phyloP scores from a whole-genome alignment of 2,888 invertebrate genomes.

The Stratiomys singularior region DNA sequence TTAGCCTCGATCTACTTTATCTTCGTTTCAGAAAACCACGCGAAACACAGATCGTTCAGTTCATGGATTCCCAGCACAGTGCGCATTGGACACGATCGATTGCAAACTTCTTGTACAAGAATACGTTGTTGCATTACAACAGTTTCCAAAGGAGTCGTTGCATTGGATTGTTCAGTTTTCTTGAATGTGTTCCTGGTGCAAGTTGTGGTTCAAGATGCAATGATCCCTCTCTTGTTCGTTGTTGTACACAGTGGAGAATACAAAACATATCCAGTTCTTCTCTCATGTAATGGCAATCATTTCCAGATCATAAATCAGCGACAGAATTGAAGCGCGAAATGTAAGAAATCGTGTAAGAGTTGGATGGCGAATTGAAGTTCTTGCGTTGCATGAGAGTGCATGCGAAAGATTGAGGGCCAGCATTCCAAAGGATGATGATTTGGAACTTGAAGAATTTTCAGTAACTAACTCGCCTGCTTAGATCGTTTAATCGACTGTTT shows the following conservation, averaged over 20 bases:
- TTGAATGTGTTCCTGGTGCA: background rate
- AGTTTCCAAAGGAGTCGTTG: no score
- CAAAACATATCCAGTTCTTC: slow-evolving; percentile 3
- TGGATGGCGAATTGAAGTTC: no score
- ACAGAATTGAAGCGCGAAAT: background rate
- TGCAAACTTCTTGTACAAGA: slow-evolving; percentile 2
- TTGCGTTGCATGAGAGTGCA: no score
- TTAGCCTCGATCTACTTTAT: slow-evolving; percentile 19
- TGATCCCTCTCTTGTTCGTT: background rate
- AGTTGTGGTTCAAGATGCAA: background rate
- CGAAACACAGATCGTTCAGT: background rate
- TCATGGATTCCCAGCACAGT: background rate
- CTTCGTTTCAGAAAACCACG: background rate
- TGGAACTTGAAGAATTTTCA: no score
- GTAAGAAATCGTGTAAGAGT: no score
- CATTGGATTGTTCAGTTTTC: background rate
- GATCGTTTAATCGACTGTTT: no score
- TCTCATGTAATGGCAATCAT: slow-evolving; percentile 22
- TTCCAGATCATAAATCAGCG: slow-evolving; percentile 30
- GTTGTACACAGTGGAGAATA: background rate
- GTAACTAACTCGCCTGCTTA: no score
- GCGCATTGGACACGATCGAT: slow-evolving; percentile 23
- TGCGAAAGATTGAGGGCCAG: no score
- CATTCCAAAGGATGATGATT: no score
- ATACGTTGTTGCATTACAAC: no score